These are phyloP conservation scores for Picathartes gymnocephalus DNA, from an alignment of 2,113 vertebrate genomes.

Conservation along the genomic window DNA sequence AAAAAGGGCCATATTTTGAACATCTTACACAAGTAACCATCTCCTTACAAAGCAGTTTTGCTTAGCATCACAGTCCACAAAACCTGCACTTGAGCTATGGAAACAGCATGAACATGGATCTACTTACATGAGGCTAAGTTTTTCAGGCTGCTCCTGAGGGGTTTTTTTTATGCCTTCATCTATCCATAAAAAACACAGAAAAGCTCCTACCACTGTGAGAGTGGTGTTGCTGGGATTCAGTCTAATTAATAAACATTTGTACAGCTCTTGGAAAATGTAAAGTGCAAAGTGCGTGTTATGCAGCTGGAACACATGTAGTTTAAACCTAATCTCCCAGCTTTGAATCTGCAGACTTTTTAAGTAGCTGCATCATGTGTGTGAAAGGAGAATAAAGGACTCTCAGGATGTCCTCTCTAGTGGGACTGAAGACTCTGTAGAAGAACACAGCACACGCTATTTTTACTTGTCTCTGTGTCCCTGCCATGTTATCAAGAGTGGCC, in stretches of 20 bases:
- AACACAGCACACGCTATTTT: not conserved
- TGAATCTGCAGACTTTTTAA: not conserved
- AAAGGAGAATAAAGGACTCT: not conserved
- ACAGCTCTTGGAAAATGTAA: not conserved
- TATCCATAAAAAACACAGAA: not conserved
- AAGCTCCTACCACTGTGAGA: not conserved
- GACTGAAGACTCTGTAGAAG: not conserved
- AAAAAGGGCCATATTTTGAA: constrained; percentile 24
- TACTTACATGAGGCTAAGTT: not conserved
- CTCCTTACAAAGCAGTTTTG: constrained; percentile 21
- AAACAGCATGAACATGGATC: not conserved
- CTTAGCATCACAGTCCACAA: not conserved
- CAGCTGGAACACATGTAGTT: not conserved
- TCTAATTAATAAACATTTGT: constrained; percentile 12
- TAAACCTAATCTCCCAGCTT: not conserved
- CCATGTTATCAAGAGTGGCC: not conserved
- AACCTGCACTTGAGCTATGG: not conserved
- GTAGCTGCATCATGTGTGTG: not conserved
- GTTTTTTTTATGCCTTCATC: not conserved
- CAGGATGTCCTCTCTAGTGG: not conserved
- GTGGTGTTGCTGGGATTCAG: not conserved
- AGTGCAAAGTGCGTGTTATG: not conserved
- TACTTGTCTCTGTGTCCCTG: not conserved
- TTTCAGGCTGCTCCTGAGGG: not conserved
- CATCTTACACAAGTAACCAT: constrained; percentile 2